Evolutionary conservation across 2,113 vertebrate genomes (phyloP).

Genomic region (Phalacrocorax pelagicus): DNA sequence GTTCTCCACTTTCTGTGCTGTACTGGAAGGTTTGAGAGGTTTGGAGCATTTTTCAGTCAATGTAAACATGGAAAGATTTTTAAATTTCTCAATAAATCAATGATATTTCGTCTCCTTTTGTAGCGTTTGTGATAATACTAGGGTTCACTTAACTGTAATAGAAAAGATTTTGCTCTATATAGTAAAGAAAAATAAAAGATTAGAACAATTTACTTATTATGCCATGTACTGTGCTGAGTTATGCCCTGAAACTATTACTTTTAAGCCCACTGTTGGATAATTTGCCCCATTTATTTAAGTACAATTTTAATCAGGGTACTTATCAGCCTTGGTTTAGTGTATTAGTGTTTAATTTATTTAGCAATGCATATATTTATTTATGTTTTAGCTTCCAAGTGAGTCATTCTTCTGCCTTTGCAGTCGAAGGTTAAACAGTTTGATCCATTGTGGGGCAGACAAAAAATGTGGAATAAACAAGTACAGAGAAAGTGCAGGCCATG

Average conservation of each 20-base stretch:
- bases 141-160: not conserved
- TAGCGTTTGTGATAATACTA: not conserved
- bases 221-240: not conserved
- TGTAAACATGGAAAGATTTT: not conserved
- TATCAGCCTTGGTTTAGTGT: not conserved
- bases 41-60: not conserved
- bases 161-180: not conserved
- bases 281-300: not conserved
- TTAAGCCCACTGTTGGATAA: not conserved
- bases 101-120: not conserved
- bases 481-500: not conserved
- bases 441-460: not conserved
- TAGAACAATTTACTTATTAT: not conserved
- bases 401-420: conserved; percentile 29
- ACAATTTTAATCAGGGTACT: conserved; percentile 2
- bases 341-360: conserved; percentile 43
- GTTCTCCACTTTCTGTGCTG: not conserved
- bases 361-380: conserved; percentile 42
- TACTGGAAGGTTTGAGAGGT: not conserved
- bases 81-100: not conserved
- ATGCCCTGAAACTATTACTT: not conserved
- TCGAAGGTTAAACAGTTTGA: conserved; percentile 57
- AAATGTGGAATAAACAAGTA: conserved; percentile 18
- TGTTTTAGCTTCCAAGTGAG: conserved; percentile 26
- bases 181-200: not conserved